Percentiles rank a stretch among this genome's conserved stretches.
Evolutionary conservation across 2,888 invertebrate genomes (phyloP).

Genomic region (Cactoblastis cactorum): DNA sequence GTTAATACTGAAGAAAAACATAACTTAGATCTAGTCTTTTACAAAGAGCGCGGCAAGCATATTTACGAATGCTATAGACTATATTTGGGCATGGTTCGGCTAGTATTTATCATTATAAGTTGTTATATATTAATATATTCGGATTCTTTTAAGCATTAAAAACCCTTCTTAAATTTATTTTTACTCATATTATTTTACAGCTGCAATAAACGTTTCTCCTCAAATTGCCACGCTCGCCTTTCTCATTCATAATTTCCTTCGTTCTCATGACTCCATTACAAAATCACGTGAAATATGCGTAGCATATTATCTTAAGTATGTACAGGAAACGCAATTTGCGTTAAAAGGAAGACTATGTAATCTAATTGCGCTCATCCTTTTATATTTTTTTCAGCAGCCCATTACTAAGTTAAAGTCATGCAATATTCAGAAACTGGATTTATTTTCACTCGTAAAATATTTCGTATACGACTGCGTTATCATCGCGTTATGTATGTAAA

Average conservation of each 20-base stretch:
- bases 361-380: conserved; percentile 45
- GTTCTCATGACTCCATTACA: conserved; percentile 21
- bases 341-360: conserved; percentile 47
- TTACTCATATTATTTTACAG: too few species aligned
- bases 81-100: too few species aligned
- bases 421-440: conserved; percentile 45
- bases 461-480: too few species aligned
- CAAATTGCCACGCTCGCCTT: background rate
- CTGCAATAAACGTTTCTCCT: background rate
- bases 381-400: conserved; percentile 47
- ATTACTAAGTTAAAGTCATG: conserved; percentile 40
- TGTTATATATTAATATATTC: too few species aligned
- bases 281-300: conserved; percentile 11
- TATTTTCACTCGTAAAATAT: too few species aligned
- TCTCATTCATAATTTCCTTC: conserved; percentile 3
- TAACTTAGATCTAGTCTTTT: too few species aligned
- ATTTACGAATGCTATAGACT: too few species aligned
- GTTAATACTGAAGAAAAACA: too few species aligned
- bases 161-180: too few species aligned
- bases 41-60: too few species aligned
- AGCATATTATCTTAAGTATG: conserved; percentile 13
- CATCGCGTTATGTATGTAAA: background rate
- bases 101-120: too few species aligned
- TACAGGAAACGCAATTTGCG: conserved; percentile 43
- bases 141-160: too few species aligned